phyloP scores from a whole-genome alignment of 2,797 vertebrate species.

The Stomatorhinus walkeri region DNA sequence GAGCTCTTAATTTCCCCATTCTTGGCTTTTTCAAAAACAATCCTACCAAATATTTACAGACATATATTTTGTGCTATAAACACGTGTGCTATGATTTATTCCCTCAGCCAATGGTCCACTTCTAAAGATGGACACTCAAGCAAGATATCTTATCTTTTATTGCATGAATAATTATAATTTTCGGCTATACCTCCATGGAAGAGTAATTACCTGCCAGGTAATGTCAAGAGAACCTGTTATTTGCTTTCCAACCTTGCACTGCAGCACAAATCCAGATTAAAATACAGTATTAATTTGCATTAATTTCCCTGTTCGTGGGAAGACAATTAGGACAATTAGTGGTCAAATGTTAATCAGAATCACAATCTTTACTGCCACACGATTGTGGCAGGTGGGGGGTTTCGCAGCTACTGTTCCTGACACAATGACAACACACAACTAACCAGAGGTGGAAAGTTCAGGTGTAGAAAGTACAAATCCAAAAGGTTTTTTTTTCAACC shows the following conservation, averaged over 20 bases:
- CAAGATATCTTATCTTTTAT: conserved; percentile 36
- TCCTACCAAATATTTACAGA: conserved; percentile 53
- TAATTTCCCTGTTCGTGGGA: not conserved
- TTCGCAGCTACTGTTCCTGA: not conserved
- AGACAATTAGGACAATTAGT: not conserved
- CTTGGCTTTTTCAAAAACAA: conserved; percentile 32
- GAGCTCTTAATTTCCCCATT: conserved; percentile 37
- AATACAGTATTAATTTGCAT: not conserved
- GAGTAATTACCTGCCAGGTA: conserved; percentile 34
- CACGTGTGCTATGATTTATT: conserved; percentile 49
- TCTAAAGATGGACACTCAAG: conserved; percentile 32
- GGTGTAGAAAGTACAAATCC: not conserved
- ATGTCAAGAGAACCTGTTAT: conserved; percentile 24
- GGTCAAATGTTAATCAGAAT: not conserved
- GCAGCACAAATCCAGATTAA: not conserved
- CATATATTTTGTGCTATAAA: conserved; percentile 49
- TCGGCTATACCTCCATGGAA: conserved; percentile 13
- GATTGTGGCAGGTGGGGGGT: not conserved
- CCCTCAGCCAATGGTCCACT: conserved; percentile 50
- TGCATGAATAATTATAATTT: not conserved
- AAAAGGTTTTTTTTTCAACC: not conserved
- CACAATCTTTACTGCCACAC: not conserved
- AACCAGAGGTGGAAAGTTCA: not conserved
- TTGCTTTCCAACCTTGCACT: not conserved
- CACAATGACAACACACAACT: not conserved